Evolutionary conservation across 2,113 vertebrate genomes (phyloP).

Genomic region (Tachycineta bicolor): DNA sequence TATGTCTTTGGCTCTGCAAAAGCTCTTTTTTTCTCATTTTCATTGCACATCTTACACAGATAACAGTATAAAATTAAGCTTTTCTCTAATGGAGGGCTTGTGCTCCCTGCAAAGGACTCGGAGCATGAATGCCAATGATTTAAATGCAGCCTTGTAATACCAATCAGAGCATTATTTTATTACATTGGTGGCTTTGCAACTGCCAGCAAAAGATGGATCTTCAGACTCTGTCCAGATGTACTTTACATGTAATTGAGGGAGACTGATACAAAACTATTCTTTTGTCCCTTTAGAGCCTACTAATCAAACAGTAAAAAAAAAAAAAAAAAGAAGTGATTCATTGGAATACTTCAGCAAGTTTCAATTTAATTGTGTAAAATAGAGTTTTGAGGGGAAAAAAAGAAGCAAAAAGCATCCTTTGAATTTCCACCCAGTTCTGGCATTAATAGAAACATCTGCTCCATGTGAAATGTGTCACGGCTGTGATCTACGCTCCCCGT

Average conservation of each 20-base stretch:
- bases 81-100: conserved; percentile 59
- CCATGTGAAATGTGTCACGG: background rate
- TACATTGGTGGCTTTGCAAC: conserved; percentile 50
- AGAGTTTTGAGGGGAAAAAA: background rate
- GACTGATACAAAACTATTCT: conserved; percentile 48
- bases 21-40: conserved; percentile 38
- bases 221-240: conserved; percentile 53
- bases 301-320: background rate
- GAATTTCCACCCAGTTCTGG: conserved; percentile 26
- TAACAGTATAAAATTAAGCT: conserved; percentile 59
- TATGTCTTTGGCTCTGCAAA: conserved; percentile 25
- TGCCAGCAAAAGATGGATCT: conserved; percentile 56
- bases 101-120: conserved; percentile 33
- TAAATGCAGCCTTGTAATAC: conserved; percentile 62
- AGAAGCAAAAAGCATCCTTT: background rate
- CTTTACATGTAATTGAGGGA: conserved; percentile 59
- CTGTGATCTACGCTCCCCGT: background rate
- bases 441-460: conserved; percentile 56
- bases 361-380: conserved; percentile 31
- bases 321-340: conserved; percentile 1
- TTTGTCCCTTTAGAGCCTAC: conserved; percentile 38
- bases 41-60: conserved; percentile 27
- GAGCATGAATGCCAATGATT: conserved; percentile 68
- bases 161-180: conserved; percentile 68
- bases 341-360: conserved; percentile 33